Base-by-base conservation (phyloP, 2,888 invertebrate species). In the Drosophila niveifrons region DNA sequence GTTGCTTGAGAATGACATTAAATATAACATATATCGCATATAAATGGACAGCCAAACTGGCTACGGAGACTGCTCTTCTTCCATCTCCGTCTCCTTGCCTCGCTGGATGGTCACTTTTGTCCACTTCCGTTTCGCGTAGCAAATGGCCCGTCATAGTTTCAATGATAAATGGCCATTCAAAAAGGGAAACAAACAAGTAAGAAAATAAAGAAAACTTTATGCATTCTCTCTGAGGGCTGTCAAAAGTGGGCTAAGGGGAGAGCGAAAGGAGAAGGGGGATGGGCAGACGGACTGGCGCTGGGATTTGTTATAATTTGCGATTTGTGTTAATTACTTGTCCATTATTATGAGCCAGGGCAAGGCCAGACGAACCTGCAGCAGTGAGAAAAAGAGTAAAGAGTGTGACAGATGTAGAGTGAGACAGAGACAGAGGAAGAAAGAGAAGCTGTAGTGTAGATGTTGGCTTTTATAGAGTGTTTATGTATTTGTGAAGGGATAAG, bases 251-350 rank as follows among this genome's bases (percentile, higher is more conserved):
- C 13, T 39, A 43, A 15, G 15, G 18, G 15, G 23, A 28, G 41
- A 23, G 13, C 10, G 15, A 15, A n/a, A 28, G 31, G 34, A 29
- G 13, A 9, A 29, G n/a, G 56, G 13, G 46, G 58, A 39, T n/a
- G 10, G 0, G 13, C n/a, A 41, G 52, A 59, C 11, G 41, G 61
- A 53, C 53, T 63, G 66, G 46, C 67, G 69, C 67, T 58, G 70
- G 68, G 69, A 70, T 75, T 76, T 80, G 80, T 82, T 86, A 79
- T 86, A 82, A 78, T 82, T 86, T 80, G 83, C 76, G 81, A 86
- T 80, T 86, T 81, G 86, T 80, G 83, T 83, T 83, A 83, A 83
- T 83, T 83, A 83, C 86, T 80, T 66, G 73, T 69, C 72, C 75
- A 83, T 83, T 83, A 81, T 86, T 64, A 11, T 65, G 55, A 59